These are phyloP conservation scores for Catostylus mosaicus DNA, from an alignment of 30 jellyfish, hydroid and myxozoan species.

Conservation along the genomic window DNA sequence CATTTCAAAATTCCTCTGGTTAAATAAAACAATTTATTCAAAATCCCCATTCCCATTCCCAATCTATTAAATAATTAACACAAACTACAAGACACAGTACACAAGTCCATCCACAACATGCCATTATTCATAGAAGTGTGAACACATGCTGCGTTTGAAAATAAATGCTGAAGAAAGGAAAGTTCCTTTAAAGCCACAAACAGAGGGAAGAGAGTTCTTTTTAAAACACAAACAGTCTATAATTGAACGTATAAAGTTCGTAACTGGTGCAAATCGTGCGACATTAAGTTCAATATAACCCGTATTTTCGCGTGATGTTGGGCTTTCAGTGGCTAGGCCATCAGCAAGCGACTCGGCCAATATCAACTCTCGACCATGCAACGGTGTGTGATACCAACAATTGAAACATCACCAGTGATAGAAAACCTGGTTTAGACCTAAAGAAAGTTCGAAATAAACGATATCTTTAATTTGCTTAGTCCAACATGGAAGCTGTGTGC, in stretches of 20 bases:
- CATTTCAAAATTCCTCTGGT: no score
- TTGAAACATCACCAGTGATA: neutral
- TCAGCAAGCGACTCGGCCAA: constrained; percentile 6
- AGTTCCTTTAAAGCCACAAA: no score
- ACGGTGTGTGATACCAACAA: neutral
- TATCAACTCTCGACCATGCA: neutral
- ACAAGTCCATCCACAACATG: no score
- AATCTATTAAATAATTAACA: no score
- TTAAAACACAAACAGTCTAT: no score
- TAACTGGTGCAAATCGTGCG: neutral
- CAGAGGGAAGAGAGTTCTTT: no score
- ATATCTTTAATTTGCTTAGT: neutral
- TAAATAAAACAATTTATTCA: no score
- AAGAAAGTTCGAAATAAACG: constrained; percentile 7
- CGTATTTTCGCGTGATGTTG: neutral
- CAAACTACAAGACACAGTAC: no score
- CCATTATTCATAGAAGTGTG: no score
- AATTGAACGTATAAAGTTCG: neutral
- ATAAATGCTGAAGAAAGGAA: no score
- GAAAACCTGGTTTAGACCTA: neutral
- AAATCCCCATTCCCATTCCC: no score
- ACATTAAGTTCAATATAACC: neutral
- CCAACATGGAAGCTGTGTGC: constrained; percentile 8
- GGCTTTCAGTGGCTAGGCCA: neutral
- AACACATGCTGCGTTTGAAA: no score